Evolutionary conservation across 2,888 invertebrate species (phyloP).

Genomic region (Himalopsyche kuldschensis): DNA sequence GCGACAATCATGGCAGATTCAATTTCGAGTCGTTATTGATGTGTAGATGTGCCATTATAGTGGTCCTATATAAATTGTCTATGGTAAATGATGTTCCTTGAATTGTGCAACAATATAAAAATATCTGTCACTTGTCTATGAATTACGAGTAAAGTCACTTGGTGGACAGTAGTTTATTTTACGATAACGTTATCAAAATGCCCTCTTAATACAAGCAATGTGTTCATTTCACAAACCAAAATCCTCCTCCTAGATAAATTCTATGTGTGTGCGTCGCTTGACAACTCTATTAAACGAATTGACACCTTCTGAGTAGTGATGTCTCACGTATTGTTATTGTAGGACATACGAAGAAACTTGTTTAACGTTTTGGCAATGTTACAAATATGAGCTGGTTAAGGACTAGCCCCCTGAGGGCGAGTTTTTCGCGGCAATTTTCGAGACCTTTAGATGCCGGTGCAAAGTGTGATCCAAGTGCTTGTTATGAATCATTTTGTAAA

Average conservation of each 20-base stretch:
- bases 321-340: neutral
- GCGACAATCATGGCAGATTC: no score
- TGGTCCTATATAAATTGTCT: neutral
- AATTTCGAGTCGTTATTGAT: no score
- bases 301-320: neutral
- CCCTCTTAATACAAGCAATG: slow-evolving; percentile 16
- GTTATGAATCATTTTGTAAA: slow-evolving; percentile 89
- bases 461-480: slow-evolving; percentile 84
- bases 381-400: slow-evolving; percentile 70
- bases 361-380: slow-evolving; percentile 26
- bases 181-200: slow-evolving; percentile 35
- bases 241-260: neutral
- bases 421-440: slow-evolving; percentile 62
- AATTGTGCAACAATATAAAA: neutral
- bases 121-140: slow-evolving; percentile 15
- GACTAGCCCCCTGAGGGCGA: slow-evolving; percentile 61
- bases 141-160: slow-evolving; percentile 11
- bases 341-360: neutral
- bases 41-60: no score
- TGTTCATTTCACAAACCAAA: neutral
- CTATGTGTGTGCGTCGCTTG: neutral
- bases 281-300: neutral
- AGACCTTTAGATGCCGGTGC: slow-evolving; percentile 67
- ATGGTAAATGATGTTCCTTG: neutral
- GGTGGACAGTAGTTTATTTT: neutral